Base-by-base conservation (phyloP, 1,140 invertebrate species). In the Lineus longissimus region DNA sequence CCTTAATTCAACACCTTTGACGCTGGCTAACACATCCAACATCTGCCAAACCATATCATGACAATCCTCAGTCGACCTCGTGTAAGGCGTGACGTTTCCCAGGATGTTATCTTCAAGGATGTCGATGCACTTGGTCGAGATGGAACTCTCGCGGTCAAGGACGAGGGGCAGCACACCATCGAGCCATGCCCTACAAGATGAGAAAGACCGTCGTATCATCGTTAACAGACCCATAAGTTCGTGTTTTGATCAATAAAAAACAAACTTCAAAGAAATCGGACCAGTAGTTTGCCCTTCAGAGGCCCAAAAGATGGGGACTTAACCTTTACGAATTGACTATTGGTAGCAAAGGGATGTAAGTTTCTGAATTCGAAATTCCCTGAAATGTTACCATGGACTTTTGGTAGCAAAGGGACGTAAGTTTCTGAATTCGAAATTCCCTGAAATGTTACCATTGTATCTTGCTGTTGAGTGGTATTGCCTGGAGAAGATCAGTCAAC, bases 91-190 rank as follows among this genome's bases (percentile, higher is more conserved):
- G 9, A 82, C 67, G 31, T 77, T 76, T 13, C 67, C 27, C 1
- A 82, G 55, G 22, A 82, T 62, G 1, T 77, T 64, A 25, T 76
- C 72, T 58, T 78, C 76, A 27, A 82, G 67, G 30, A 79, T 74
- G 55, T 86, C 84, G 29, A 87, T 65, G 47, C 86, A 86, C 70
- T 86, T 87, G 58, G 87, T 86, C 63, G 87, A 85, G 0, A 87
- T 83, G 66, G 84, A 86, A 0, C 75, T 71, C 71, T 88, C 87
- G 23, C 85, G 75, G 72, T 89, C 88, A 65, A 84, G 84, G 31
- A 88, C 81, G 31, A 85, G 79, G 1, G 87, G 86, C 1, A 88
- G 65, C n/a, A 87, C 84, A 4, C 84, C 80, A 55, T 73, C 67
- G 51, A 77, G 47, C 76, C 76, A 78, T 0, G 70, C 63, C 33